phyloP scores from a whole-genome alignment of 2,113 vertebrate species.

The Peromyscus polionotus region DNA sequence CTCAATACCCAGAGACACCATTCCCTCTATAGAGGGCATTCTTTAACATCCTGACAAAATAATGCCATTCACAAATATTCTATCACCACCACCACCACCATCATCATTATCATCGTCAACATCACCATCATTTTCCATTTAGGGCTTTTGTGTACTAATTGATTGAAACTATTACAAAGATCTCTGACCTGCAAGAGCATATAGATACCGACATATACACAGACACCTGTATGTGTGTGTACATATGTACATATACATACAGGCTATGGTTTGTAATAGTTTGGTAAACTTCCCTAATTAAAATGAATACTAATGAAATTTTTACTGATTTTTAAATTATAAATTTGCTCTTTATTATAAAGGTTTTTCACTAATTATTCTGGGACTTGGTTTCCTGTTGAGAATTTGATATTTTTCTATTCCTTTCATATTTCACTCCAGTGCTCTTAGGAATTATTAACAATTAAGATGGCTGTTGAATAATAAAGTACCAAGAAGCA shows the following conservation, averaged over 20 bases:
- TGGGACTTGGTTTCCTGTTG: slow-evolving; percentile 1
- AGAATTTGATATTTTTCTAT: slow-evolving; percentile 35
- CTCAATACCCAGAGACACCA: too few relatives aligned
- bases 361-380: slow-evolving; percentile 27
- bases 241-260: neutral
- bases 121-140: neutral
- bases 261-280: neutral
- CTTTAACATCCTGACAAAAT: neutral
- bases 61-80: neutral
- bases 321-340: slow-evolving; percentile 11
- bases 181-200: neutral
- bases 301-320: neutral
- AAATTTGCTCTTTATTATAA: slow-evolving; percentile 52
- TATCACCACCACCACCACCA: too few relatives aligned
- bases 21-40: neutral
- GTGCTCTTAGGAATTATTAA: slow-evolving; percentile 70
- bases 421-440: slow-evolving; percentile 66
- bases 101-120: too few relatives aligned
- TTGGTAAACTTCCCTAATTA: neutral
- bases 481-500: slow-evolving; percentile 67
- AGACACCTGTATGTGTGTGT: neutral
- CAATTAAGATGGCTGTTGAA: slow-evolving; percentile 72
- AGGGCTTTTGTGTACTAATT: neutral
- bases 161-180: neutral
- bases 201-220: neutral